Evolutionary conservation across 2,888 invertebrate species (phyloP).

Genomic region (Parapristionchus giblindavisi): DNA sequence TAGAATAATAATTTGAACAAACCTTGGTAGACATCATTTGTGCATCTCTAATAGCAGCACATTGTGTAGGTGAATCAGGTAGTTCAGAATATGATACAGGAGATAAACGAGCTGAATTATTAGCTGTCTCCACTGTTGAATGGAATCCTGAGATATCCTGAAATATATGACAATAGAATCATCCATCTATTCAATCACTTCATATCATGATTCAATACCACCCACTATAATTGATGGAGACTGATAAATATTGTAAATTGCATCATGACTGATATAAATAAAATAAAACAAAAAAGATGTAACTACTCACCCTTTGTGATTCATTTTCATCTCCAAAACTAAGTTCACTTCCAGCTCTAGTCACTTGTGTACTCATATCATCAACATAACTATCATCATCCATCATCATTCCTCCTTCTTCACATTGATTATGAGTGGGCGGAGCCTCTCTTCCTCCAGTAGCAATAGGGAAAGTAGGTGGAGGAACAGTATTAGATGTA

Average conservation of each 20-base stretch:
- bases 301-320: not conserved
- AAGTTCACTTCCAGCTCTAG: slow-evolving; percentile 1
- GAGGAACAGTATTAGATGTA: not conserved
- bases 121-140: slow-evolving; percentile 51
- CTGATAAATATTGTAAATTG: not conserved
- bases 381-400: slow-evolving; percentile 8
- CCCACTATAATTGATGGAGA: no score
- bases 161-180: not conserved
- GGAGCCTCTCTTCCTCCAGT: no score
- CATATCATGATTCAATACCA: not conserved
- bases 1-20: no score
- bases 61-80: slow-evolving; percentile 64
- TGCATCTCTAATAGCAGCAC: slow-evolving; percentile 29
- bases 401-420: not conserved
- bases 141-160: slow-evolving; percentile 46
- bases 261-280: not conserved
- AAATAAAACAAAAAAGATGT: not conserved
- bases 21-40: no score
- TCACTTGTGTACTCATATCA: slow-evolving; percentile 27
- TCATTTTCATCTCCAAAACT: not conserved
- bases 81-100: slow-evolving; percentile 59
- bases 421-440: slow-evolving; percentile 14
- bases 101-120: slow-evolving; percentile 55
- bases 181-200: not conserved
- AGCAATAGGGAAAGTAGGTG: no score